Evolutionary conservation across 2,888 invertebrate species (phyloP).

Genomic region (Lypha dubia): DNA sequence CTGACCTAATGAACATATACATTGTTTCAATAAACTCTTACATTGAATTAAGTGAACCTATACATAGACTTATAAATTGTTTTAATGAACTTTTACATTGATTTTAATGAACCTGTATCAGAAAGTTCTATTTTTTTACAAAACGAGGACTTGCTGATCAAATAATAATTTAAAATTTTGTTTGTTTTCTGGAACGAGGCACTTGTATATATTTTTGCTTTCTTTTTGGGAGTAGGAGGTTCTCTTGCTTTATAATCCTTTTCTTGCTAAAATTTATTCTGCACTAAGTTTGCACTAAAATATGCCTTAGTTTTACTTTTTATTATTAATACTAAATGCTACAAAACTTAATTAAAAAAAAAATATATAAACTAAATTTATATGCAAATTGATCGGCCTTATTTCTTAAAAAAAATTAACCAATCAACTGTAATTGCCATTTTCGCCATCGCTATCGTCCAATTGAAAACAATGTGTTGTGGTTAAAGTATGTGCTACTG

Average conservation of each 20-base stretch:
- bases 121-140: too few relatives aligned
- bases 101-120: too few relatives aligned
- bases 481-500: background rate
- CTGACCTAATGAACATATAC: too few relatives aligned
- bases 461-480: conserved; percentile 49
- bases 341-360: background rate
- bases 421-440: conserved; percentile 69
- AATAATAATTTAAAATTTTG: background rate
- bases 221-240: too few relatives aligned
- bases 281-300: background rate
- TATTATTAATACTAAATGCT: background rate
- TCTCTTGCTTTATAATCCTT: background rate
- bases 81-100: too few relatives aligned
- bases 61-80: too few relatives aligned
- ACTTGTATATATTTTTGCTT: conserved; percentile 48
- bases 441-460: conserved; percentile 68
- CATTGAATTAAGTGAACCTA: too few relatives aligned
- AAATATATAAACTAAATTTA: background rate
- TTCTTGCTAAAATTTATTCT: background rate
- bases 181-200: conserved; percentile 57
- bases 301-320: background rate
- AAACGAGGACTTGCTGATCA: too few relatives aligned
- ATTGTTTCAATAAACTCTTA: too few relatives aligned
- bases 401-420: background rate
- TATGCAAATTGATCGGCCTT: background rate